These are phyloP conservation scores for Luperina testacea DNA, from an alignment of 2,888 invertebrate species.

Conservation along the genomic window DNA sequence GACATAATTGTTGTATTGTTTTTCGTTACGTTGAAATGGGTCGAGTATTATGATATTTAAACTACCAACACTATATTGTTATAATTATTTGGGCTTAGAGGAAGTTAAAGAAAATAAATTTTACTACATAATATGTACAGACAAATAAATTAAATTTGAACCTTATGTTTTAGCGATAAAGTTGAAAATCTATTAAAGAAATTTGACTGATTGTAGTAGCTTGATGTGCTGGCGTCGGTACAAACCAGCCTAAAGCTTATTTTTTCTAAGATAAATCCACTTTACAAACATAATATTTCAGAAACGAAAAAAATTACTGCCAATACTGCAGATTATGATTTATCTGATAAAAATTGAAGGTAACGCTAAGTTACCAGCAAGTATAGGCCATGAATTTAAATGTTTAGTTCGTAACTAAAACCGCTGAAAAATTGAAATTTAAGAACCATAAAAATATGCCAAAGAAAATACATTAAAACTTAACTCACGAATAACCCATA, in stretches of 20 bases:
- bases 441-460: neutral
- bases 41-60: neutral
- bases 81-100: neutral
- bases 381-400: neutral
- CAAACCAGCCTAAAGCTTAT: neutral
- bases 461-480: slow-evolving; percentile 5
- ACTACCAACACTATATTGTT: neutral
- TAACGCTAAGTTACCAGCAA: neutral
- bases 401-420: neutral
- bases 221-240: neutral
- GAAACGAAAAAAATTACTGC: neutral
- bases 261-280: neutral
- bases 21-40: neutral
- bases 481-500: neutral
- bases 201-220: too few relatives aligned
- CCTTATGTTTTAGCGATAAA: too few relatives aligned
- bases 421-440: neutral
- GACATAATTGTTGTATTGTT: neutral
- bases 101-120: too few relatives aligned
- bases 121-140: too few relatives aligned
- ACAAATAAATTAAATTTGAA: too few relatives aligned
- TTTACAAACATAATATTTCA: neutral
- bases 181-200: too few relatives aligned
- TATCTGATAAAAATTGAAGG: too few relatives aligned
- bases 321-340: too few relatives aligned